Percentiles rank a stretch among this genome's conserved stretches.
phyloP scores from a whole-genome alignment of 1,140 invertebrate species.

The Pantala flavescens region DNA sequence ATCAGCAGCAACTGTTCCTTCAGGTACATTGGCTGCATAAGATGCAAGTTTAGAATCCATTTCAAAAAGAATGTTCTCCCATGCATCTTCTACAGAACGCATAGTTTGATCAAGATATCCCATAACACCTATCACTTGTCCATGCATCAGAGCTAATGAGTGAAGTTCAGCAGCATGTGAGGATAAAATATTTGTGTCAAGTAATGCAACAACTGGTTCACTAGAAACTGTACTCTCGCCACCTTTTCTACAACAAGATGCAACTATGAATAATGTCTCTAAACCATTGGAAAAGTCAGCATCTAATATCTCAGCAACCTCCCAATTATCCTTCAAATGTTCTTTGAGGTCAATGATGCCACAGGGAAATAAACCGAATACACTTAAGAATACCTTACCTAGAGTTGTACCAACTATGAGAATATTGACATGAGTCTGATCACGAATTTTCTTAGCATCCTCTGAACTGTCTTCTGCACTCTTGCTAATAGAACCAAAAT shows the following conservation, averaged over 20 bases:
- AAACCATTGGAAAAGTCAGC: slow-evolving; percentile 49
- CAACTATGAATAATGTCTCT: slow-evolving; percentile 44
- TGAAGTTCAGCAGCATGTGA: slow-evolving; percentile 55
- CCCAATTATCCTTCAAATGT: slow-evolving; percentile 20
- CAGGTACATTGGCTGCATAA: slow-evolving; percentile 69
- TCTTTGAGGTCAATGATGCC: slow-evolving; percentile 52
- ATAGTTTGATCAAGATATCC: slow-evolving; percentile 66
- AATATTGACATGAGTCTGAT: slow-evolving; percentile 62
- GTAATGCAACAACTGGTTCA: slow-evolving; percentile 42
- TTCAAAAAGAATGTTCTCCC: slow-evolving; percentile 88
- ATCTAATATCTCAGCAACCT: slow-evolving; percentile 33
- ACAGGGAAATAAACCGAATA: slow-evolving; percentile 75
- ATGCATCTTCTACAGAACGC: slow-evolving; percentile 79
- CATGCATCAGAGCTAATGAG: slow-evolving; percentile 58
- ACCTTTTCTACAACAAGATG: slow-evolving; percentile 34
- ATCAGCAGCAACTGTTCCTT: slow-evolving; percentile 75
- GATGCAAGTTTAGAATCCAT: slow-evolving; percentile 86
- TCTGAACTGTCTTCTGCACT: slow-evolving; percentile 47
- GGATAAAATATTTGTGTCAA: slow-evolving; percentile 56
- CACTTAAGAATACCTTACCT: slow-evolving; percentile 61
- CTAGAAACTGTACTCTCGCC: slow-evolving; percentile 28
- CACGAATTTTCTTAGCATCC: slow-evolving; percentile 49
- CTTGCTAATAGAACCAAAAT: slow-evolving; percentile 39
- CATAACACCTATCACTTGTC: slow-evolving; percentile 51
- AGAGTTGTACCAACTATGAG: slow-evolving; percentile 64